Conservation (phyloP, 1,140 invertebrate species). For the Chelonus insularis region DNA sequence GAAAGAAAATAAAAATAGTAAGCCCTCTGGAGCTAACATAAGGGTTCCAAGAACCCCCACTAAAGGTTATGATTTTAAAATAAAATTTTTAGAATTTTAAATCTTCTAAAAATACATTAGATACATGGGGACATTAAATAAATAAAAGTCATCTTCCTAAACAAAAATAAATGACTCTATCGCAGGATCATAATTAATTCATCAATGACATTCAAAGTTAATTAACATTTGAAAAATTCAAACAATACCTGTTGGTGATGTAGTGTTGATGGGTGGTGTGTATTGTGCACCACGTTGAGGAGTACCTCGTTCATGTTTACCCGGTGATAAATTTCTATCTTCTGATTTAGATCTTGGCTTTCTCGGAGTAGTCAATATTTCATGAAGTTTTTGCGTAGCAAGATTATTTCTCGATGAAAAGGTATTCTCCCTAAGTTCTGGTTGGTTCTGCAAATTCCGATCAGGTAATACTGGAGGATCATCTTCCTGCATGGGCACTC, state of each 20-base stretch:
- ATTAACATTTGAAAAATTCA: too few relatives aligned
- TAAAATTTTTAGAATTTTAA: too few relatives aligned
- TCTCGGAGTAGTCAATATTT: conserved; percentile 71
- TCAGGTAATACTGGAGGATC: conserved; percentile 32
- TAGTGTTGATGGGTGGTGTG: conserved; percentile 38
- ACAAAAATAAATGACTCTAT: too few relatives aligned
- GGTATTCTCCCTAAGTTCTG: conserved; percentile 18
- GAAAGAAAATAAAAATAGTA: too few relatives aligned
- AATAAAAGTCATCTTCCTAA: too few relatives aligned
- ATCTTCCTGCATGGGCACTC: conserved; percentile 45
- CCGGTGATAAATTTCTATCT: conserved; percentile 47
- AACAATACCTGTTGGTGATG: conserved; percentile 48
- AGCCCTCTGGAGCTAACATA: too few relatives aligned
- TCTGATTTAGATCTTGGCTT: conserved; percentile 59
- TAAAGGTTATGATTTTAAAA: too few relatives aligned
- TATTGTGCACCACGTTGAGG: conserved; percentile 54
- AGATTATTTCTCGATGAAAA: conserved; percentile 64
- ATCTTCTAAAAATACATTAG: too few relatives aligned
- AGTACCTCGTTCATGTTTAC: conserved; percentile 49
- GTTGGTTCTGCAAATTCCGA: conserved; percentile 24
- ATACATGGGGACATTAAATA: too few relatives aligned
- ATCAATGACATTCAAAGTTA: too few relatives aligned
- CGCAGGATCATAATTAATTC: too few relatives aligned
- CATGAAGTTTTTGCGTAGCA: conserved; percentile 75
- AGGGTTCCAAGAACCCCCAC: too few relatives aligned